Evolutionary conservation across 2,113 vertebrate genomes (phyloP).

Genomic region (Acanthisitta chloris): DNA sequence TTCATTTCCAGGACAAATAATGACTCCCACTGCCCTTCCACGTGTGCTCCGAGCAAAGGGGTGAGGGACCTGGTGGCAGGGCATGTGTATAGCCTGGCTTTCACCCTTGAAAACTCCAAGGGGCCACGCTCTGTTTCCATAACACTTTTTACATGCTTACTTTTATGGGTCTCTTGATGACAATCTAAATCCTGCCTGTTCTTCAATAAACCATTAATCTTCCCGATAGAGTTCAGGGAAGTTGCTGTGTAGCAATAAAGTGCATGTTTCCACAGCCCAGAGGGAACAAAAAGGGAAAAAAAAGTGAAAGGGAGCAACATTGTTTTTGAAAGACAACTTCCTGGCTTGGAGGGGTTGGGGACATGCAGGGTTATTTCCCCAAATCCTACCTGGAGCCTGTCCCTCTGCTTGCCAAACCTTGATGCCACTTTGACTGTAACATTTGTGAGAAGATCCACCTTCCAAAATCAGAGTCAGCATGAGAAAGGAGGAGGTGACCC

Average conservation of each 20-base stretch:
- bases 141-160: constrained; percentile 64
- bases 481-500: background rate
- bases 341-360: background rate
- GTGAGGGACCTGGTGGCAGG: constrained; percentile 6
- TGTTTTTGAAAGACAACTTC: constrained; percentile 1
- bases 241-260: constrained; percentile 55
- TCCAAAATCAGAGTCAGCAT: background rate
- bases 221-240: constrained; percentile 63
- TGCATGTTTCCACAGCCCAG: constrained; percentile 39
- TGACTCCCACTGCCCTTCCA: background rate
- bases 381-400: background rate
- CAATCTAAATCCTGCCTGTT: constrained; percentile 73
- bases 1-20: constrained; percentile 3
- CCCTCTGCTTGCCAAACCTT: background rate
- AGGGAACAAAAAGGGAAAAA: background rate
- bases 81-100: background rate
- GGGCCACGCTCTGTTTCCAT: constrained; percentile 60
- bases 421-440: background rate
- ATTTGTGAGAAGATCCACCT: background rate
- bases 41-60: background rate
- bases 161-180: constrained; percentile 72
- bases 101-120: constrained; percentile 48
- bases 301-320: constrained; percentile 8
- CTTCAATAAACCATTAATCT: constrained; percentile 74
- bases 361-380: background rate